These are phyloP conservation scores for Euthynnus affinis DNA, from an alignment of 2,797 vertebrate genomes.

Conservation along the genomic window DNA sequence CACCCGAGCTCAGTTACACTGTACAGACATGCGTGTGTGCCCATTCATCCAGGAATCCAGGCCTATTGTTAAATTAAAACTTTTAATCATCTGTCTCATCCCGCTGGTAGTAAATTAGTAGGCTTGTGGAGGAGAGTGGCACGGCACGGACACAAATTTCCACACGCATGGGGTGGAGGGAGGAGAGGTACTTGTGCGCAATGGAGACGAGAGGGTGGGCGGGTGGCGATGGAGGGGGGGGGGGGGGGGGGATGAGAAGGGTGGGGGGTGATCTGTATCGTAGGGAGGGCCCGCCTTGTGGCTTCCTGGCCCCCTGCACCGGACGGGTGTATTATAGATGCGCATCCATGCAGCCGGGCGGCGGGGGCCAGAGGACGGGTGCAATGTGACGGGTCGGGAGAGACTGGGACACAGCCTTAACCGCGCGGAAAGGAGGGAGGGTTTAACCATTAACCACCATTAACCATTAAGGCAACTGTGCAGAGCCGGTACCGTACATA, in stretches of 20 bases:
- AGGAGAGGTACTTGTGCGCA: conserved; percentile 26
- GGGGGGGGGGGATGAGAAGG: conserved; percentile 6
- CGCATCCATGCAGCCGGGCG: conserved; percentile 68
- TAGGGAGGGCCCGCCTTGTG: conserved; percentile 74
- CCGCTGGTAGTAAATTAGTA: conserved; percentile 67
- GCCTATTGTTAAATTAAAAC: conserved; percentile 68
- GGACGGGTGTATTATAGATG: conserved; percentile 75
- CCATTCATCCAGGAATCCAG: conserved; percentile 46
- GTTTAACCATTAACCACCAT: conserved; percentile 79
- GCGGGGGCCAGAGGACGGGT: conserved; percentile 70
- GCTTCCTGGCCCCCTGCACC: conserved; percentile 79
- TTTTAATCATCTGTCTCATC: conserved; percentile 6
- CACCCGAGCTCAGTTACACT: conserved; percentile 20
- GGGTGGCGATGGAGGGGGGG: background rate
- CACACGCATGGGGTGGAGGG: conserved; percentile 12
- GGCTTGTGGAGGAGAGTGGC: conserved; percentile 59
- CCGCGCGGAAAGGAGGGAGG: conserved; percentile 58
- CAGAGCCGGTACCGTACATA: conserved; percentile 76
- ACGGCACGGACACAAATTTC: conserved; percentile 44
- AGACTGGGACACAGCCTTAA: conserved; percentile 60
- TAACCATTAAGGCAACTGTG: conserved; percentile 72
- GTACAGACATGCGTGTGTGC: conserved; percentile 21
- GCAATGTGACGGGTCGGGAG: conserved; percentile 74
- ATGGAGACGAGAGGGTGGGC: conserved; percentile 2
- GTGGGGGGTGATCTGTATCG: too few species aligned